These are phyloP conservation scores for Cynopterus brachyotis DNA, from an alignment of 2,113 vertebrate genomes.

Conservation along the genomic window DNA sequence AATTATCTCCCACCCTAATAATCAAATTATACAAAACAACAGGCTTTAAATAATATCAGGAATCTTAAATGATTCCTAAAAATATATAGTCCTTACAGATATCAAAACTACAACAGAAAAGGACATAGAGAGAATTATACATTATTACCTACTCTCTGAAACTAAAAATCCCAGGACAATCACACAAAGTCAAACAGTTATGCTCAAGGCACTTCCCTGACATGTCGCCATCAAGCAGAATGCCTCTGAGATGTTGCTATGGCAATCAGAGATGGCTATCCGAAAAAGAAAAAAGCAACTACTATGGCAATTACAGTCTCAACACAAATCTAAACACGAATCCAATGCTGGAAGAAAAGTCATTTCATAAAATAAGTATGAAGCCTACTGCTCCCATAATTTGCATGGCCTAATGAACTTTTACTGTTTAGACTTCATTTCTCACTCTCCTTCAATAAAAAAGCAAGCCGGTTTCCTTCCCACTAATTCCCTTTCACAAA, in stretches of 20 bases:
- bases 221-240: conserved; percentile 38
- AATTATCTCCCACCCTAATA: background rate
- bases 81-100: conserved; percentile 58
- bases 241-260: conserved; percentile 51
- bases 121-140: conserved; percentile 11
- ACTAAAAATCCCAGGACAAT: conserved; percentile 56
- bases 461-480: background rate
- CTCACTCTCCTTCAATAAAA: background rate
- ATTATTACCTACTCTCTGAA: conserved; percentile 65
- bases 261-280: background rate
- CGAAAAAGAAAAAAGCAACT: conserved; percentile 22
- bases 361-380: background rate
- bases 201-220: conserved; percentile 52
- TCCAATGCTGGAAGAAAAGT: background rate
- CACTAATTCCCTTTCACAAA: background rate
- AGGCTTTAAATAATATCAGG: conserved; percentile 40
- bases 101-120: conserved; percentile 56
- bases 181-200: conserved; percentile 35
- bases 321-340: conserved; percentile 38
- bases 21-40: conserved; percentile 60
- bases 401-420: background rate
- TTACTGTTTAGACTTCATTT: background rate
- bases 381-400: background rate
- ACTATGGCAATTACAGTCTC: background rate
- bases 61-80: conserved; percentile 69